These are phyloP conservation scores for Eidolon dupreanum DNA, from an alignment of 2,797 vertebrate genomes.

Conservation along the genomic window DNA sequence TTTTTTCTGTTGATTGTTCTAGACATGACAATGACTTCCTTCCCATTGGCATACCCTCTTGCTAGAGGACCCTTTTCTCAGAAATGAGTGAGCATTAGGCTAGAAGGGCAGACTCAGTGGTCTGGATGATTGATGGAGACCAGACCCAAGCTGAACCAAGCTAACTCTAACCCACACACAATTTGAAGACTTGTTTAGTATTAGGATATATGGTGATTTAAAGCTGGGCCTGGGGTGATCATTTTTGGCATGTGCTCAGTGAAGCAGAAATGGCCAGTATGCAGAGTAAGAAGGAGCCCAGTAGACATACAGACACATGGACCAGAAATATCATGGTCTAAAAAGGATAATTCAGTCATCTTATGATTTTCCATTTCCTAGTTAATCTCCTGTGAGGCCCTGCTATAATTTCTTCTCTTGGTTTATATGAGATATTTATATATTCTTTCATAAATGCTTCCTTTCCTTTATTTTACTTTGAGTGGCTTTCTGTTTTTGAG, in stretches of 20 bases:
- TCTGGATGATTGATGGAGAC: not conserved
- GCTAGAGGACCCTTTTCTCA: not conserved
- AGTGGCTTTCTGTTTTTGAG: conserved; percentile 27
- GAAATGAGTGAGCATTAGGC: not conserved
- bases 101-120: not conserved
- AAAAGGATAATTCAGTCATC: not conserved
- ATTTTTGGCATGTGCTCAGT: not conserved
- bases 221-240: not conserved
- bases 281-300: not conserved
- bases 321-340: not conserved
- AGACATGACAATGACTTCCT: not conserved
- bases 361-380: not conserved
- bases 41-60: not conserved
- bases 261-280: not conserved
- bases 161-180: not conserved
- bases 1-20: not conserved
- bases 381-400: not conserved
- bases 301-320: not conserved
- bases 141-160: not conserved
- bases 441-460: not conserved
- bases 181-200: not conserved
- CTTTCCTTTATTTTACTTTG: not conserved
- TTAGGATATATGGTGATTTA: not conserved
- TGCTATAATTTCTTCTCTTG: not conserved
- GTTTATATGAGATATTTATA: not conserved